Percentiles rank a stretch among this genome's conserved stretches.
Conservation (phyloP, 2,888 invertebrate species). For the Drosophila acutilabella region DNA sequence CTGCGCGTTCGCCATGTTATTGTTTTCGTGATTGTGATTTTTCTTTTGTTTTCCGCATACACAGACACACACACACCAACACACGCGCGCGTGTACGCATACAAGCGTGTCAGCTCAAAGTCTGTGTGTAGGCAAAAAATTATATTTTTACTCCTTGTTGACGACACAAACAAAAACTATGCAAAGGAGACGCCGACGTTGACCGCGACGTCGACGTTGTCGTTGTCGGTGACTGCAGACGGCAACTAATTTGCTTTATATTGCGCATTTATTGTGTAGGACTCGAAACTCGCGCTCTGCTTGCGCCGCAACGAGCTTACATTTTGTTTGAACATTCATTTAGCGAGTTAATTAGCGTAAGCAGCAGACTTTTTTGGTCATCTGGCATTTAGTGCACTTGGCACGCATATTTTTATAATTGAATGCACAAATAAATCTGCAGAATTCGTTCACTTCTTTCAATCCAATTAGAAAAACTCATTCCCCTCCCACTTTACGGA, state of each 20-base stretch:
- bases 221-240: constrained; percentile 49
- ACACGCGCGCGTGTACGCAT: constrained; percentile 23
- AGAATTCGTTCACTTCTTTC: constrained; percentile 33
- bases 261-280: constrained; percentile 75
- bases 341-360: constrained; percentile 27
- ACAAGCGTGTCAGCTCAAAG: constrained; percentile 61
- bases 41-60: constrained; percentile 72
- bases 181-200: constrained; percentile 41
- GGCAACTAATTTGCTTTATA: constrained; percentile 64
- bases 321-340: constrained; percentile 54
- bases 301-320: constrained; percentile 50
- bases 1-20: constrained; percentile 41
- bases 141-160: constrained; percentile 48
- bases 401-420: constrained; percentile 28
- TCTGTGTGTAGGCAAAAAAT: constrained; percentile 53
- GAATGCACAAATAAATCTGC: constrained; percentile 13
- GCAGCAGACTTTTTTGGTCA: constrained; percentile 13
- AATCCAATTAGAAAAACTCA: constrained; percentile 71
- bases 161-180: constrained; percentile 55
- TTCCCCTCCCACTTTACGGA: constrained; percentile 61
- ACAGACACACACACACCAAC: constrained; percentile 33
- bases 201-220: constrained; percentile 24
- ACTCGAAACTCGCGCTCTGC: constrained; percentile 56
- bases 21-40: constrained; percentile 52
- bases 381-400: constrained; percentile 29